Evolutionary conservation across 1,140 invertebrate genomes (phyloP).

Genomic region (Dendrolimus punctatus): DNA sequence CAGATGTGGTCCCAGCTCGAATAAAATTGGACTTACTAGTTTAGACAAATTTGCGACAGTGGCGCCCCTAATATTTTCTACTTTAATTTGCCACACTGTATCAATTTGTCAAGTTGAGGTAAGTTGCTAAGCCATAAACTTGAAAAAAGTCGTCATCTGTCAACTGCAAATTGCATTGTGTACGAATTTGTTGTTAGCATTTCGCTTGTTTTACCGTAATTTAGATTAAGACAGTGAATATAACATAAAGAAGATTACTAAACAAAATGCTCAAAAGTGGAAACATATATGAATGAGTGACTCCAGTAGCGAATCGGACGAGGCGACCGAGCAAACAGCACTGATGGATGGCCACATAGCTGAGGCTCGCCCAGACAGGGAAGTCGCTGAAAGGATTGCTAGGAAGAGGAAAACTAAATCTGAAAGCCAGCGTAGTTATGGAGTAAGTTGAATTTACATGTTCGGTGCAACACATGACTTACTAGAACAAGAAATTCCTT

Average conservation of each 20-base stretch:
- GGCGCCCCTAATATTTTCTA: no score
- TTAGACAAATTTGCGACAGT: no score
- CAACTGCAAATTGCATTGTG: no score
- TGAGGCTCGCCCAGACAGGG: constrained; percentile 66
- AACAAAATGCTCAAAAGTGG: constrained; percentile 33
- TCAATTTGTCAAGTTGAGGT: no score
- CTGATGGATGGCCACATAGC: constrained; percentile 86
- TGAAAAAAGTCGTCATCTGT: no score
- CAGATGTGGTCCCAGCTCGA: no score
- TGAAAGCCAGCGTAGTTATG: constrained; percentile 53
- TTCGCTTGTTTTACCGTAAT: neutral
- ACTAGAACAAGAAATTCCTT: no score
- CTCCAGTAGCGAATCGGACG: constrained; percentile 44
- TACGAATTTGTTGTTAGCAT: neutral
- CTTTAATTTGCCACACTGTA: no score
- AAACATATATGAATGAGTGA: constrained; percentile 61
- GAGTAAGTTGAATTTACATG: constrained; percentile 37
- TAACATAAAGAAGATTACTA: constrained; percentile 5
- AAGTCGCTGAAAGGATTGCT: constrained; percentile 53
- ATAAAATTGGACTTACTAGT: no score
- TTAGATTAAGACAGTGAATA: neutral
- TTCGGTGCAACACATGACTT: neutral
- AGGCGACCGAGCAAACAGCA: constrained; percentile 80
- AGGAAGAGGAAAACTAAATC: constrained; percentile 58
- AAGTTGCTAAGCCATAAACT: no score